Evolutionary conservation across 2,797 vertebrate species (phyloP).

Genomic region (Aulostomus chinensis): DNA sequence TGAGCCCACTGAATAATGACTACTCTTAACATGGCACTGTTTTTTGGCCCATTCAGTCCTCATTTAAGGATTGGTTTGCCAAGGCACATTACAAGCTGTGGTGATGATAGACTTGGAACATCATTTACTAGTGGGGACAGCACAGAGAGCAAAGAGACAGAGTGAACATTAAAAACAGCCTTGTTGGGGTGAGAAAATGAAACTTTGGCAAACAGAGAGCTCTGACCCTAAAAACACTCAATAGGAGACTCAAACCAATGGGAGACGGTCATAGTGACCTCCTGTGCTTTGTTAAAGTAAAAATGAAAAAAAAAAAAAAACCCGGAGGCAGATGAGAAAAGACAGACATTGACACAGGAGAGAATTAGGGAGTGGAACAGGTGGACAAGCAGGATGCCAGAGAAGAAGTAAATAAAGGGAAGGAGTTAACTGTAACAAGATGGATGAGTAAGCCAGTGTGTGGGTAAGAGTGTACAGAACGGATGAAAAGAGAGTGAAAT

Average conservation of each 20-base stretch:
- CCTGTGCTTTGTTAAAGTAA: constrained; percentile 26
- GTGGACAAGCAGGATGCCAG: constrained; percentile 46
- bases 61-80: constrained; percentile 52
- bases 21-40: constrained; percentile 51
- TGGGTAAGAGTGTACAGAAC: constrained; percentile 31
- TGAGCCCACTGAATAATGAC: constrained; percentile 49
- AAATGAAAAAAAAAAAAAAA: constrained; percentile 15
- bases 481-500: constrained; percentile 53
- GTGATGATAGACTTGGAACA: constrained; percentile 62
- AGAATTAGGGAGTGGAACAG: constrained; percentile 34
- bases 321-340: constrained; percentile 32
- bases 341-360: constrained; percentile 26
- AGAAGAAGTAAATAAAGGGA: constrained; percentile 46
- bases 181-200: constrained; percentile 27
- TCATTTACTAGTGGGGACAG: constrained; percentile 62
- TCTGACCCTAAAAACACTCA: constrained; percentile 32
- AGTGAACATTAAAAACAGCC: constrained; percentile 25
- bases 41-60: constrained; percentile 60
- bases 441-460: constrained; percentile 42
- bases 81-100: constrained; percentile 50
- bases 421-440: constrained; percentile 48
- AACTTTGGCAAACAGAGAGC: constrained; percentile 38
- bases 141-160: constrained; percentile 28
- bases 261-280: constrained; percentile 46
- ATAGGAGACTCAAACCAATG: background rate